A percentile compares a stretch with the other conserved stretches of the same genome.
phyloP scores from a whole-genome alignment of 2,888 invertebrate genomes.

The Argyresthia goedartella region DNA sequence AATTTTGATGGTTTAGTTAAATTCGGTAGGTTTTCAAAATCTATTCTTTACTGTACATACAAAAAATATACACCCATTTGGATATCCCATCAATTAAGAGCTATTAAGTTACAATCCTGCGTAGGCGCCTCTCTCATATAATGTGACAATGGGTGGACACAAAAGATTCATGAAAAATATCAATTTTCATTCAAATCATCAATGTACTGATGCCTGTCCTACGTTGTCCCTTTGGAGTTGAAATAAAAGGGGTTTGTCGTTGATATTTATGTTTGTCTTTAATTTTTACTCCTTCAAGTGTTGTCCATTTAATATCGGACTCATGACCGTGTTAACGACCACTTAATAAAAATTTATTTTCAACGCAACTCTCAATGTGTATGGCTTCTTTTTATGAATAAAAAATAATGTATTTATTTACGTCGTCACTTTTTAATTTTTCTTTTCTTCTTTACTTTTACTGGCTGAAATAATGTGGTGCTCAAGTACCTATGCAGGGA shows the following conservation, averaged over 20 bases:
- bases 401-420: slow-evolving; percentile 19
- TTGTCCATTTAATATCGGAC: slow-evolving; percentile 63
- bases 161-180: slow-evolving; percentile 40
- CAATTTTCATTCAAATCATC: slow-evolving; percentile 58
- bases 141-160: not conserved
- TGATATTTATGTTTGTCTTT: slow-evolving; percentile 65
- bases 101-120: not conserved
- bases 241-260: slow-evolving; percentile 51
- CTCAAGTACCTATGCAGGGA: no score
- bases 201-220: slow-evolving; percentile 19
- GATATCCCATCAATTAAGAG: not conserved
- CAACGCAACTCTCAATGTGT: slow-evolving; percentile 50
- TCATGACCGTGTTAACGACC: slow-evolving; percentile 59
- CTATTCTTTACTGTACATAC: no score
- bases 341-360: slow-evolving; percentile 66
- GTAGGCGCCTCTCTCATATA: not conserved
- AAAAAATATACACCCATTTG: no score
- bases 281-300: slow-evolving; percentile 60
- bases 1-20: no score
- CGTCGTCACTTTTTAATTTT: not conserved
- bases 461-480: no score
- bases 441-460: not conserved
- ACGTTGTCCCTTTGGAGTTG: slow-evolving; percentile 29
- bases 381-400: slow-evolving; percentile 54
- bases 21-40: no score